Percentiles rank a stretch among this genome's conserved stretches.
phyloP scores from a whole-genome alignment of 2,113 vertebrate genomes.

The Oreochromis spilurus region DNA sequence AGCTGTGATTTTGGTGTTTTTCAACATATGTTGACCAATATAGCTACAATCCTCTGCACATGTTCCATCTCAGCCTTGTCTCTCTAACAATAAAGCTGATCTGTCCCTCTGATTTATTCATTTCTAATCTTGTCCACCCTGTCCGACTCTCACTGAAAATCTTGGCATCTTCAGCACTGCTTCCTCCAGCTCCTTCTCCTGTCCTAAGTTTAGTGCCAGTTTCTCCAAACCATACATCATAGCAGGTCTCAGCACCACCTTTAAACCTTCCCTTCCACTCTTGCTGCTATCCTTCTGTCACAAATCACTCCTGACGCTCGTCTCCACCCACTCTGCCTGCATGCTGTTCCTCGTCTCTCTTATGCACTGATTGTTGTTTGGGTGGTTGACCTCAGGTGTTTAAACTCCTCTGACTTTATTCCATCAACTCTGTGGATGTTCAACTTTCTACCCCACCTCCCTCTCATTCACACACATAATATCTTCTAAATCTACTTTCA shows the following conservation, averaged over 20 bases:
- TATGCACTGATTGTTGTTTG: background rate
- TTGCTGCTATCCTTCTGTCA: background rate
- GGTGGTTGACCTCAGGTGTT: background rate
- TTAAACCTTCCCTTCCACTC: background rate
- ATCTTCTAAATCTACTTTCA: background rate
- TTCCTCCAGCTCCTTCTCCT: background rate
- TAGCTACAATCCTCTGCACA: background rate
- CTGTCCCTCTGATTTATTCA: background rate
- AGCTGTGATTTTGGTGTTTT: background rate
- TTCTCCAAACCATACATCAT: background rate
- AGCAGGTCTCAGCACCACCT: background rate
- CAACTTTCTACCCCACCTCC: background rate
- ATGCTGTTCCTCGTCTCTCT: background rate
- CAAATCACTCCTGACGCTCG: background rate
- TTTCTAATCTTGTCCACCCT: background rate
- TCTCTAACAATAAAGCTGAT: background rate
- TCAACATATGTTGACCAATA: background rate
- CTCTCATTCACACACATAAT: background rate
- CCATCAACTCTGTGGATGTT: background rate
- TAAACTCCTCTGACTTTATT: background rate
- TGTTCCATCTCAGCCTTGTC: background rate
- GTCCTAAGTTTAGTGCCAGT: background rate
- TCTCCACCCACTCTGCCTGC: background rate
- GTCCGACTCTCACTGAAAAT: background rate
- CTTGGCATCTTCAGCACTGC: background rate